Evolutionary conservation across 2,113 vertebrate species (phyloP).

Genomic region (cattle (Bos taurus)): DNA sequence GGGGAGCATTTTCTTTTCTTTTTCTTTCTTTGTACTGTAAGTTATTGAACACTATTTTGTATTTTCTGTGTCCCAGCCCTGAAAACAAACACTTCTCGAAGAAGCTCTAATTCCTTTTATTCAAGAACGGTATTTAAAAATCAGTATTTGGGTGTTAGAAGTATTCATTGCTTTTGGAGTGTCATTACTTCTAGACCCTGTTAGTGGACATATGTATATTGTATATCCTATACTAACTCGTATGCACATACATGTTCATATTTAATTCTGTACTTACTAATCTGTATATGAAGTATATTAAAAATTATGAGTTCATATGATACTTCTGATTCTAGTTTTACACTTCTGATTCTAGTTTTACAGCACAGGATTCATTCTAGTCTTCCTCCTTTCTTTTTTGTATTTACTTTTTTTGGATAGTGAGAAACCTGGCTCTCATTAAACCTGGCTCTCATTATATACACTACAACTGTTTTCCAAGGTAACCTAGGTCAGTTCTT

Average conservation of each 20-base stretch:
- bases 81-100: background rate
- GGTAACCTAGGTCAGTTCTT: background rate
- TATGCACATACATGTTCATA: background rate
- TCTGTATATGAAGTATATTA: background rate
- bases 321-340: background rate
- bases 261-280: background rate
- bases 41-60: background rate
- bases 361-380: background rate
- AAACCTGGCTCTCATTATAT: background rate
- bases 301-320: background rate
- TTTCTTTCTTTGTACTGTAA: background rate
- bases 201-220: background rate
- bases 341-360: background rate
- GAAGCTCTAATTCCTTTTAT: background rate
- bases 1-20: background rate
- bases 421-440: background rate
- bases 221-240: background rate
- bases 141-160: background rate
- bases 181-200: background rate
- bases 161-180: background rate
- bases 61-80: background rate
- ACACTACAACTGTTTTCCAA: background rate
- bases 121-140: background rate
- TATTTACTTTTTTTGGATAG: background rate
- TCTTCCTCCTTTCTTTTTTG: background rate